phyloP scores from a whole-genome alignment of 1,140 invertebrate genomes.

The Oncopodura yosiiana region DNA sequence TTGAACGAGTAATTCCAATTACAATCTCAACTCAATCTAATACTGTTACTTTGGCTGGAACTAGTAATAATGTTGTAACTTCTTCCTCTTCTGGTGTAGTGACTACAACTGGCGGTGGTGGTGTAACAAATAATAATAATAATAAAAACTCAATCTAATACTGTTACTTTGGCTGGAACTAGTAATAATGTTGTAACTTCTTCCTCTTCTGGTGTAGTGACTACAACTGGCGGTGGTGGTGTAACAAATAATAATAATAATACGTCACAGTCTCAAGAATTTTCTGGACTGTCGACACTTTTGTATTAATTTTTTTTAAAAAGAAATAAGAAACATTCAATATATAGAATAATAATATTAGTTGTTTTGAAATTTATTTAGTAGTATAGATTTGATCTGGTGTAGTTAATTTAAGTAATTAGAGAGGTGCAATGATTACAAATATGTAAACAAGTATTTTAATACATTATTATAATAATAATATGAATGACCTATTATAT shows the following conservation, averaged over 20 bases:
- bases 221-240: constrained; percentile 9
- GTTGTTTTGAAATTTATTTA: neutral
- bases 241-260: neutral
- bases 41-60: neutral
- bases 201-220: constrained; percentile 1
- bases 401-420: neutral
- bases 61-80: neutral
- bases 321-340: neutral
- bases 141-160: constrained; percentile 12
- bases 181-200: neutral
- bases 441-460: too few relatives aligned
- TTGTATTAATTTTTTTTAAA: constrained; percentile 1
- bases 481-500: too few relatives aligned
- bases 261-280: constrained; percentile 2
- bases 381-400: neutral
- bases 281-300: constrained; percentile 8
- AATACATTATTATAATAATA: too few relatives aligned
- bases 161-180: neutral
- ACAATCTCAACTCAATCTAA: constrained; percentile 1
- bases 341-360: neutral
- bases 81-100: neutral
- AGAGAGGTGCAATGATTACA: neutral
- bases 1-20: constrained; percentile 20
- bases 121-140: neutral
- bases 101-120: constrained; percentile 12